Evolutionary conservation across 2,797 vertebrate genomes (phyloP), one percentile per base, ranked within the genome.

Genomic region (Sebastes kiyomatsui): DNA sequence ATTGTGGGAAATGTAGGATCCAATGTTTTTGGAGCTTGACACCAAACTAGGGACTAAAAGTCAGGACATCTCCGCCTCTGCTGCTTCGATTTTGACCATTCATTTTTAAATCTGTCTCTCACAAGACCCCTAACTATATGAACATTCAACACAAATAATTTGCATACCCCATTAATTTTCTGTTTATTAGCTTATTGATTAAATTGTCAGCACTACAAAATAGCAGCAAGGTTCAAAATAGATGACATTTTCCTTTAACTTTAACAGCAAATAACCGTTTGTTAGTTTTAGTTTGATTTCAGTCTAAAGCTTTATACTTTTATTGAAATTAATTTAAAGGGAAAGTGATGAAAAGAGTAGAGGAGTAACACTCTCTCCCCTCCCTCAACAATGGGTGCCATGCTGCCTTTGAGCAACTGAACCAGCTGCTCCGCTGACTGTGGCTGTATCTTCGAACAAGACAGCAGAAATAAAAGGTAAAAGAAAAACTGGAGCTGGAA

Each of bases 401-500:
- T 16, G 35, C 23, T 80, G 46, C 69, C 59, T 61, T 42, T 69
- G 28, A 80, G 72, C 61, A 60, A 55, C 22, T 20, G 42, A 69
- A 28, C 49, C 42, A 13, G 38, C 33, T 33, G 56, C 27, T 61
- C 56, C 23, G 7, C 30, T 32, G 3, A 18, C 22, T 32, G 18
- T 52, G 9, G 27, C 13, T n/a, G 32, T 16, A 7, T 72, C 62
- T 67, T 30, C 18, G 22, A 88, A 71, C 22, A 49, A 72, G 71
- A 58, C 32, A 27, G 27, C 22, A 81, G 22, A 67, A 78, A 72
- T 61, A 68, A 52, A 83, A 83, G 71, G 67, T 65, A 62, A 66
- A 77, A 30, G 25, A 62, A 73, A 68, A 76, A 74, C 52, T 60
- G 74, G 28, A 72, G 32, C 42, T 73, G 64, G 77, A 92, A 78